Conservation (phyloP, 2,113 vertebrate genomes). For the Agelaius phoeniceus region DNA sequence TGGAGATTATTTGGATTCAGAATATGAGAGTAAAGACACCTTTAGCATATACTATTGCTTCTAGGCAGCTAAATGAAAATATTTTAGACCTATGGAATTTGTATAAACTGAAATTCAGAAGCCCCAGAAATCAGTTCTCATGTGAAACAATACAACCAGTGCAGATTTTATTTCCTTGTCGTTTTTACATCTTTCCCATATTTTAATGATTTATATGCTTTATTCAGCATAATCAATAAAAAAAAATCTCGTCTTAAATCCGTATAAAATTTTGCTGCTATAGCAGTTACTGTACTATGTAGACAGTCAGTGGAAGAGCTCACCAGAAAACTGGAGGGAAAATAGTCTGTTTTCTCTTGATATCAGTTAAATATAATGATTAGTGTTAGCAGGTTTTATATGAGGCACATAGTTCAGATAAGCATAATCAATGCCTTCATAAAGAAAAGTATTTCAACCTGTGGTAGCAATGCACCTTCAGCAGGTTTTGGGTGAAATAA, state of each 20-base stretch:
- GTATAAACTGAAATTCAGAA: background rate
- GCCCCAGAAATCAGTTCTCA: background rate
- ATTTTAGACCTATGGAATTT: background rate
- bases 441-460: background rate
- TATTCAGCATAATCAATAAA: background rate
- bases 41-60: background rate
- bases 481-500: background rate
- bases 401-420: background rate
- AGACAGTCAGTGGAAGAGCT: background rate
- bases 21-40: background rate
- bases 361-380: background rate
- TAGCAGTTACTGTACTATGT: background rate
- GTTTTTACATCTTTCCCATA: background rate
- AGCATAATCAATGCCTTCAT: background rate
- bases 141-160: background rate
- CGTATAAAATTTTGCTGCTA: background rate
- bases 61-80: background rate
- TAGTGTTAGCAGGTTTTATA: background rate
- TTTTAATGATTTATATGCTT: background rate
- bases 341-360: background rate
- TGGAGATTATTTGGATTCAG: background rate
- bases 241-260: background rate
- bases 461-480: background rate
- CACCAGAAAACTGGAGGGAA: background rate
- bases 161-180: background rate